Evolutionary conservation across 2,797 vertebrate genomes (phyloP).

Genomic region (Botia kubotai): DNA sequence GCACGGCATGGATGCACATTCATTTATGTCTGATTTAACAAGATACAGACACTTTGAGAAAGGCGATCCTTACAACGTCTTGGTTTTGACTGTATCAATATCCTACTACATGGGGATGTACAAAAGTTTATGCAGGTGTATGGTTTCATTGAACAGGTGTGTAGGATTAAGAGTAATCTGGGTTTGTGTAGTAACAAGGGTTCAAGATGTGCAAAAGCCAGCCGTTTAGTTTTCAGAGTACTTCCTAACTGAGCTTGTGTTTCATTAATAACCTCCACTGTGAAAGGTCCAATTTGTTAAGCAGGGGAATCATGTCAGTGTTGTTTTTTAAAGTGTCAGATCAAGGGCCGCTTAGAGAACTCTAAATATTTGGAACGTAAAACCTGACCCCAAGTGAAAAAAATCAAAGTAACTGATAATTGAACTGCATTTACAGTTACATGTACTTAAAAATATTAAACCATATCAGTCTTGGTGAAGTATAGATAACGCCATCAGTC

Average conservation of each 20-base stretch:
- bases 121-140: conserved; percentile 61
- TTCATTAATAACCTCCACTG: conserved; percentile 60
- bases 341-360: conserved; percentile 47
- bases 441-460: conserved; percentile 51
- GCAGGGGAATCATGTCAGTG: neutral
- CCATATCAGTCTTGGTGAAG: too few species aligned
- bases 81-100: conserved; percentile 50
- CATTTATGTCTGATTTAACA: conserved; percentile 81
- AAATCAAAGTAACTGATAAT: conserved; percentile 6
- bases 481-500: neutral
- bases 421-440: conserved; percentile 59
- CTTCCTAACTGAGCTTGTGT: conserved; percentile 61
- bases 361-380: conserved; percentile 34
- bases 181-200: conserved; percentile 70
- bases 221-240: conserved; percentile 63
- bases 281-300: too few species aligned
- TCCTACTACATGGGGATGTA: conserved; percentile 55
- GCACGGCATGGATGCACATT: conserved; percentile 87
- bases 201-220: conserved; percentile 62
- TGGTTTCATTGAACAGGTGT: conserved; percentile 74
- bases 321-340: conserved; percentile 8
- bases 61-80: conserved; percentile 48
- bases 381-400: conserved; percentile 19
- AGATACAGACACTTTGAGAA: neutral
- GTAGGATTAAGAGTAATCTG: conserved; percentile 72